Base-by-base conservation (phyloP, 2,797 vertebrate genomes). In the Spizella passerina region DNA sequence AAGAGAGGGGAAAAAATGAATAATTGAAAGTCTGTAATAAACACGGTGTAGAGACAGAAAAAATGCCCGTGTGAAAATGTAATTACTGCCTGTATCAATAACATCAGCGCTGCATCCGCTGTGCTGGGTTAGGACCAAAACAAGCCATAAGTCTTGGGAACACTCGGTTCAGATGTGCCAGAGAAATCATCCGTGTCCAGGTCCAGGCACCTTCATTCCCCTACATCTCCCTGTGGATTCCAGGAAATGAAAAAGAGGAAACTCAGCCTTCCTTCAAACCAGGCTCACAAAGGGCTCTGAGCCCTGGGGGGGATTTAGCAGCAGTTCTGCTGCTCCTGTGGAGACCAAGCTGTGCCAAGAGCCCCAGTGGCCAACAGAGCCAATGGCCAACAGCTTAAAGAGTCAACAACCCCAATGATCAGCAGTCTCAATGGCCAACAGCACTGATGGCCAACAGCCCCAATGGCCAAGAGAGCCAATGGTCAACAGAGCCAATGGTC, bases 21-120 rank as follows among this genome's bases (percentile, higher is more conserved):
- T 88, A 93, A 95, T 83, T 87, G 89, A 80, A 82, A 75, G 50
- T 82, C 75, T 80, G 90, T 60, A 81, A 91, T 91, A 96, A 95
- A 95, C 89, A 83, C 4, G 4, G 82, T 38, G 69, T 60, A 85
- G 86, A 80, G 85, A 89, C 50, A 36, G 30, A 84, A 95, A 90
- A 92, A 95, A 93, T 73, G 68, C 75, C 64, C 2, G 5, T 27
- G 76, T 92, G 87, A 63, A 95, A 96, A 95, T 81, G 93, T 92
- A 95, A 89, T 96, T 96, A 90, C 90, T 64, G 85, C 82, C 56
- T 77, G 82, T 89, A 96, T 90, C 94, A 96, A 93, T 95, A 95
- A 96, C 79, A 92, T 41, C 94, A 32, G 19, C 43, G 4, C 75
- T 75, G 64, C 61, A 36, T 57, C 5, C 7, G 27, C 93, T 93